Conservation (phyloP, 2,113 vertebrate species). For the Phaethon lepturus region DNA sequence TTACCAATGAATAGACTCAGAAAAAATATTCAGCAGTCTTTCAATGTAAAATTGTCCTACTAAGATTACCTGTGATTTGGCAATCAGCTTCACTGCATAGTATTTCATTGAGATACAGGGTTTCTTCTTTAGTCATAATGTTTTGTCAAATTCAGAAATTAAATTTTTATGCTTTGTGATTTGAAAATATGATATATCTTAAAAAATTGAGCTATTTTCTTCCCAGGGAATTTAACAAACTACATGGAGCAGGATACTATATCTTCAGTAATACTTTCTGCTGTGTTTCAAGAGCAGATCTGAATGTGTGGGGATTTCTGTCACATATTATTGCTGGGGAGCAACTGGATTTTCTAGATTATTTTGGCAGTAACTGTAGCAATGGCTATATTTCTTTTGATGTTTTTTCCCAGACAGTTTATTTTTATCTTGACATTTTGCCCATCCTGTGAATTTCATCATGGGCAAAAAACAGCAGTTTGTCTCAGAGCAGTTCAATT, state of each 20-base stretch:
- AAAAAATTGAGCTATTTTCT: conserved; percentile 18
- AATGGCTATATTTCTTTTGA: conserved; percentile 61
- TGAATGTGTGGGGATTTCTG: conserved; percentile 25
- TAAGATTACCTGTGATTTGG: background rate
- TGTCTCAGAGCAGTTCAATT: conserved; percentile 80
- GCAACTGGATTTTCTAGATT: conserved; percentile 65
- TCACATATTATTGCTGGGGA: conserved; percentile 25
- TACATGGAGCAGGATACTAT: background rate
- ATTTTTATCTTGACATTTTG: conserved; percentile 84
- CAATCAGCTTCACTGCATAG: background rate
- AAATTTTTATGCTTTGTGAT: conserved; percentile 21
- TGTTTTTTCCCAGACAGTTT: conserved; percentile 62
- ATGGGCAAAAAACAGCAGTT: conserved; percentile 78
- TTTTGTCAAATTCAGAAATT: conserved; percentile 29
- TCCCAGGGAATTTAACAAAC: background rate
- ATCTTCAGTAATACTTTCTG: background rate
- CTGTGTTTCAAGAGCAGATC: conserved; percentile 49
- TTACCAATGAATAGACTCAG: background rate
- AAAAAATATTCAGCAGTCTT: background rate
- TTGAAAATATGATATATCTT: conserved; percentile 40
- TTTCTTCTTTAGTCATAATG: background rate
- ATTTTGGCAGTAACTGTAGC: conserved; percentile 72
- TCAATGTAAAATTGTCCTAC: background rate
- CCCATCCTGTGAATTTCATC: conserved; percentile 79
- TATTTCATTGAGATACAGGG: background rate